These are phyloP conservation scores for Paracentrotus lividus DNA, from an alignment of 53 echinoderm and acorn worm genomes.

Conservation along the genomic window DNA sequence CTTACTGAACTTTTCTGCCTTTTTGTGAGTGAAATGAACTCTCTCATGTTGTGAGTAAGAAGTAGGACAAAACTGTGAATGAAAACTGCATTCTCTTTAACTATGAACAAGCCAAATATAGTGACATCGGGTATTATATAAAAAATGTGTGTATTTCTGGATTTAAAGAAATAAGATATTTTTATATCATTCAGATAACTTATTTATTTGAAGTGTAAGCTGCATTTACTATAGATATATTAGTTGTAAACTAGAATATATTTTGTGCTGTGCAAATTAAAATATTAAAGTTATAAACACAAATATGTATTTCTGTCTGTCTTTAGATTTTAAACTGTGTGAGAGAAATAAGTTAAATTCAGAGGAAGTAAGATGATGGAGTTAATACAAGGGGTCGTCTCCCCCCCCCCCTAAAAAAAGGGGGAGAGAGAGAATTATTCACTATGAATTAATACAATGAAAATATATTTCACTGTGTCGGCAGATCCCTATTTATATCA, in stretches of 20 bases:
- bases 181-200: background rate
- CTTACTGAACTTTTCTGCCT: too few relatives aligned
- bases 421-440: too few relatives aligned
- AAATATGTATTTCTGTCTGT: too few relatives aligned
- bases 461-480: too few relatives aligned
- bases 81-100: background rate
- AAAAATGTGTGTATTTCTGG: background rate
- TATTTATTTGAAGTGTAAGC: slow-evolving; percentile 36
- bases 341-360: too few relatives aligned
- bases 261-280: slow-evolving; percentile 52
- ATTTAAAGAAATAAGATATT: background rate
- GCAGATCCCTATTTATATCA: too few relatives aligned
- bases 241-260: slow-evolving; percentile 18
- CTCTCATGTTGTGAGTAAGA: background rate
- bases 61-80: background rate
- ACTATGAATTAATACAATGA: too few relatives aligned
- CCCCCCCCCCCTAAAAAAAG: too few relatives aligned
- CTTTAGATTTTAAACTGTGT: too few relatives aligned
- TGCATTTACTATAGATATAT: background rate
- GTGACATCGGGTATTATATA: background rate
- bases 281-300: background rate
- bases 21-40: background rate
- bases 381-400: too few relatives aligned
- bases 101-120: slow-evolving; percentile 42
- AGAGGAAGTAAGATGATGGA: too few relatives aligned